Percentiles rank a stretch among this genome's conserved stretches.
Evolutionary conservation across 1,140 invertebrate genomes (phyloP).

Genomic region (Reticulitermes speratus): DNA sequence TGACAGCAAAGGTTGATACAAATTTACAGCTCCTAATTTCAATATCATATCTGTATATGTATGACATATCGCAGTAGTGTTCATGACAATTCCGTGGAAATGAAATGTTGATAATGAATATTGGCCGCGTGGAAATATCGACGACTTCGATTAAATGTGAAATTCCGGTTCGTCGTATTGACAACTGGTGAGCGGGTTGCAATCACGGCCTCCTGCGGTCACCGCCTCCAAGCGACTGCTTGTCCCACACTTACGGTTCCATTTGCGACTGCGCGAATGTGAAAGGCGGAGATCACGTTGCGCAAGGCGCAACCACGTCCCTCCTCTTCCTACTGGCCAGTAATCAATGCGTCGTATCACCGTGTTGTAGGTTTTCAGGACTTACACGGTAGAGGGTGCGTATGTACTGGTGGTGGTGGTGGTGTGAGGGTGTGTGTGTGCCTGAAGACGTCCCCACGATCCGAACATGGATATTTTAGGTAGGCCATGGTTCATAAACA

Average conservation of each 20-base stretch:
- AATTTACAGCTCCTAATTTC: no score
- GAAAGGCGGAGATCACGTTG: neutral
- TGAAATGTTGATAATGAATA: neutral
- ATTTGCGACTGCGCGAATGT: neutral
- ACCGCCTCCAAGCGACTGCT: neutral
- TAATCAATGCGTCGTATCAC: neutral
- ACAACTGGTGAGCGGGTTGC: neutral
- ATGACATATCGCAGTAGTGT: no score
- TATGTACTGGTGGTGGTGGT: neutral
- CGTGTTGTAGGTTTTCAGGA: slow-evolving; percentile 17
- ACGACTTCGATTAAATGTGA: neutral
- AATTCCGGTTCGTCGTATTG: neutral
- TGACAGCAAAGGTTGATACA: no score
- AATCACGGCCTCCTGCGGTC: neutral
- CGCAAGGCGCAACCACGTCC: neutral
- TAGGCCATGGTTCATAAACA: neutral
- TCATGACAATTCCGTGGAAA: neutral
- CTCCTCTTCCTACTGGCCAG: neutral
- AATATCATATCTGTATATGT: no score
- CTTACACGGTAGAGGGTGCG: slow-evolving; percentile 7
- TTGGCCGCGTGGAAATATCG: neutral
- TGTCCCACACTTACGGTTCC: neutral
- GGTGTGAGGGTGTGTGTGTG: slow-evolving; percentile 6
- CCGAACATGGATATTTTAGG: slow-evolving; percentile 9
- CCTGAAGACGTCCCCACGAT: slow-evolving; percentile 6